Conservation (phyloP, 2,113 vertebrate species). For the Lophius piscatorius region DNA sequence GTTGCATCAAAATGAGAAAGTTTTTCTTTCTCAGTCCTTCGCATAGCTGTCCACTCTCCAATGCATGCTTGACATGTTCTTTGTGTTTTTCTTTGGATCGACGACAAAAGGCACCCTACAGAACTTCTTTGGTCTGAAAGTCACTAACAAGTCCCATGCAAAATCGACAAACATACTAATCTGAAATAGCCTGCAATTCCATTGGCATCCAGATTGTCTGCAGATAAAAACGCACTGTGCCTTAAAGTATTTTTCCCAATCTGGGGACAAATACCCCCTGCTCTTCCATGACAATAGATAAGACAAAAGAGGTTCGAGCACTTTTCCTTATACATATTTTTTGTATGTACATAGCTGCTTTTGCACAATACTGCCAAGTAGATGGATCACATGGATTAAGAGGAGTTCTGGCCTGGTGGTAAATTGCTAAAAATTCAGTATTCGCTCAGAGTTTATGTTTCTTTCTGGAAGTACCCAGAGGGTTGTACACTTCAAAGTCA, state of each 20-base stretch:
- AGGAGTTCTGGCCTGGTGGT: slow-evolving; percentile 3
- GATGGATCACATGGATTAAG: neutral
- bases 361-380: slow-evolving; percentile 23
- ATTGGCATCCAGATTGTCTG: slow-evolving; percentile 24
- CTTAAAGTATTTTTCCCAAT: neutral
- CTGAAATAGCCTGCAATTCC: slow-evolving; percentile 23
- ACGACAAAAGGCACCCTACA: slow-evolving; percentile 31
- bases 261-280: slow-evolving; percentile 5
- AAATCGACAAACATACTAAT: slow-evolving; percentile 17
- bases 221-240: slow-evolving; percentile 15
- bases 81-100: slow-evolving; percentile 30
- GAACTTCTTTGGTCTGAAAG: slow-evolving; percentile 22
- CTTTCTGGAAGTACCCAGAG: slow-evolving; percentile 19
- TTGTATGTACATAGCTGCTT: slow-evolving; percentile 16
- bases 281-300: too few species aligned
- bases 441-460: neutral
- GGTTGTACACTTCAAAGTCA: slow-evolving; percentile 2
- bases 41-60: slow-evolving; percentile 1
- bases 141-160: neutral
- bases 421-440: slow-evolving; percentile 12
- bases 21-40: slow-evolving; percentile 11
- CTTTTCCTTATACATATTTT: slow-evolving; percentile 7
- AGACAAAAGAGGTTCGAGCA: slow-evolving; percentile 18
- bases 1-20: slow-evolving; percentile 14
- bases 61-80: slow-evolving; percentile 6